phyloP scores from a whole-genome alignment of 2,888 invertebrate genomes.

The Mythimna albipuncta region DNA sequence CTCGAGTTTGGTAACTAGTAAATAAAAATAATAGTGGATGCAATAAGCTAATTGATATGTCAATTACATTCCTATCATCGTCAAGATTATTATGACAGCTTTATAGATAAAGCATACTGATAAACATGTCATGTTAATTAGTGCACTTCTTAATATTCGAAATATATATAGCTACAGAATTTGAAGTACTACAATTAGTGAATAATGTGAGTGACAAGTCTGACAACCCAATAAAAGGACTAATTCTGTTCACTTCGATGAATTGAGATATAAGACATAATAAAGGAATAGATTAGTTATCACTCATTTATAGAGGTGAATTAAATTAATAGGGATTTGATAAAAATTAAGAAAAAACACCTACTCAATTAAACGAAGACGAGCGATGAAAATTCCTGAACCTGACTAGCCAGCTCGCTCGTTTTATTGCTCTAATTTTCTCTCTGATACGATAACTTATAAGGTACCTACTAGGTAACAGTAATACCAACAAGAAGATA shows the following conservation, averaged over 20 bases:
- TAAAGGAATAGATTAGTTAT: neutral
- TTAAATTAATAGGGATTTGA: neutral
- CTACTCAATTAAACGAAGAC: neutral
- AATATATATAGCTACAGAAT: constrained; percentile 31
- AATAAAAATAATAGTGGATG: constrained; percentile 47
- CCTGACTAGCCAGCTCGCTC: neutral
- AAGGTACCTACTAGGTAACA: constrained; percentile 18
- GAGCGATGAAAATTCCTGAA: neutral
- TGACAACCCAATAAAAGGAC: constrained; percentile 30
- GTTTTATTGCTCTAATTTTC: neutral
- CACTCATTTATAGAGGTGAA: neutral
- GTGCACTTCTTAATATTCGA: constrained; percentile 45
- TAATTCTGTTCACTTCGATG: constrained; percentile 12
- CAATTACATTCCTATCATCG: constrained; percentile 59
- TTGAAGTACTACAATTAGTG: constrained; percentile 32
- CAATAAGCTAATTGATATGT: constrained; percentile 59
- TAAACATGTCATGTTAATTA: constrained; percentile 59
- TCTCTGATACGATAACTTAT: constrained; percentile 4
- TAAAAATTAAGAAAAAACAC: neutral
- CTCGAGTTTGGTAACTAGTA: constrained; percentile 18
- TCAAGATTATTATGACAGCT: constrained; percentile 60
- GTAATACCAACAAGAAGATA: constrained; percentile 4
- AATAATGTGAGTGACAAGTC: constrained; percentile 17
- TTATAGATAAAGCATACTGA: constrained; percentile 57
- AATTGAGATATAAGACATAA: neutral